These are phyloP conservation scores for Stenodema calcarata DNA, from an alignment of 2,888 invertebrate genomes.

Conservation along the genomic window DNA sequence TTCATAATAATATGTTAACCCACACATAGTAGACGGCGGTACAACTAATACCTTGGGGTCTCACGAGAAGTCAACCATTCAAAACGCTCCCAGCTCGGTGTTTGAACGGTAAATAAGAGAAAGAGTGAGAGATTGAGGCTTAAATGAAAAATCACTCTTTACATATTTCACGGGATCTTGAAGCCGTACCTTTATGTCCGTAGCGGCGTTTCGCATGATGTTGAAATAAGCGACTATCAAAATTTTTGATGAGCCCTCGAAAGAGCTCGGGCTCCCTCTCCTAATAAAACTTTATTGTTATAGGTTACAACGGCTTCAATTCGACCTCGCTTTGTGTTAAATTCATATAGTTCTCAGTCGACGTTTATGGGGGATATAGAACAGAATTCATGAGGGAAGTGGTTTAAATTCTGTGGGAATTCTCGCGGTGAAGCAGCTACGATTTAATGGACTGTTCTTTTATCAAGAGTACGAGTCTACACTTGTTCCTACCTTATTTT, in stretches of 20 bases:
- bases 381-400: no score
- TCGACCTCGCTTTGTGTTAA: neutral
- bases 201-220: neutral
- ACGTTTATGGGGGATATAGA: no score
- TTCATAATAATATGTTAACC: neutral
- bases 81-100: neutral
- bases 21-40: neutral
- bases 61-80: neutral
- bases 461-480: no score
- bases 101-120: neutral
- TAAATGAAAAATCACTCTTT: neutral
- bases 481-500: no score
- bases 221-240: neutral
- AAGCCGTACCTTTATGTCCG: neutral
- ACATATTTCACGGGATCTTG: neutral
- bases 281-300: neutral
- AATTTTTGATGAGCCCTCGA: neutral
- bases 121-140: neutral
- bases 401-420: no score
- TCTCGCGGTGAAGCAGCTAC: no score
- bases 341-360: neutral
- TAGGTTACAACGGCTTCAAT: neutral
- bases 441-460: no score
- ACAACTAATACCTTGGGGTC: neutral
- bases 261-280: neutral